These are phyloP conservation scores for Holocentrus rufus DNA, from an alignment of 2,797 vertebrate species.

Conservation along the genomic window DNA sequence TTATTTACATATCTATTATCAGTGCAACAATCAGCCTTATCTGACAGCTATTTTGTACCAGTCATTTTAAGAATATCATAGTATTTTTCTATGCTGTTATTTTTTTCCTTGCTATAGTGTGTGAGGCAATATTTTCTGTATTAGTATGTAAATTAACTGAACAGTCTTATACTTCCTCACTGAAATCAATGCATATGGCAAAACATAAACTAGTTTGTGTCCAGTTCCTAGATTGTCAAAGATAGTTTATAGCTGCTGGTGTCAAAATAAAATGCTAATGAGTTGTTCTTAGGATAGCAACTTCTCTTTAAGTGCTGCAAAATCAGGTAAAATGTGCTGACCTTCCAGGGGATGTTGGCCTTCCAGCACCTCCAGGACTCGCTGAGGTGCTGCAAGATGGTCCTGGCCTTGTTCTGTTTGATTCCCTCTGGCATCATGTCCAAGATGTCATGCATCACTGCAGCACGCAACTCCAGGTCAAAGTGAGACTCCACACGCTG, in stretches of 20 bases:
- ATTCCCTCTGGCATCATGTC: slow-evolving; percentile 99
- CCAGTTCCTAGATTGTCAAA: neutral
- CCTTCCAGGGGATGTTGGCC: slow-evolving; percentile 99
- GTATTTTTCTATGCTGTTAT: too few relatives aligned
- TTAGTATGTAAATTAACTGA: neutral
- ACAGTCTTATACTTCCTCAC: neutral
- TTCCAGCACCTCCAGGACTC: slow-evolving; percentile 99
- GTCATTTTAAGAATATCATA: too few relatives aligned
- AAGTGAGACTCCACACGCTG: slow-evolving; percentile 99
- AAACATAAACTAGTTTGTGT: neutral
- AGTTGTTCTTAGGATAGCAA: too few relatives aligned
- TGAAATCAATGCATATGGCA: neutral
- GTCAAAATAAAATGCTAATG: too few relatives aligned
- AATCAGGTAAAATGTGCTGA: too few relatives aligned
- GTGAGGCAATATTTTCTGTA: too few relatives aligned
- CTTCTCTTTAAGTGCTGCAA: neutral
- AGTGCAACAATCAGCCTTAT: neutral
- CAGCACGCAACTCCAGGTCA: slow-evolving; percentile 96
- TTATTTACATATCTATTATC: neutral
- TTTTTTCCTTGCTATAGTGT: too few relatives aligned
- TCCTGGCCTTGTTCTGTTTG: slow-evolving; percentile 99
- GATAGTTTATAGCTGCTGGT: too few relatives aligned
- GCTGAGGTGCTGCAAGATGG: slow-evolving; percentile 97
- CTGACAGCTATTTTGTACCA: neutral
- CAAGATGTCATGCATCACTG: slow-evolving; percentile 99